Conservation (phyloP, 2,113 vertebrate species). For the Rhinopomastus cyanomelas region DNA sequence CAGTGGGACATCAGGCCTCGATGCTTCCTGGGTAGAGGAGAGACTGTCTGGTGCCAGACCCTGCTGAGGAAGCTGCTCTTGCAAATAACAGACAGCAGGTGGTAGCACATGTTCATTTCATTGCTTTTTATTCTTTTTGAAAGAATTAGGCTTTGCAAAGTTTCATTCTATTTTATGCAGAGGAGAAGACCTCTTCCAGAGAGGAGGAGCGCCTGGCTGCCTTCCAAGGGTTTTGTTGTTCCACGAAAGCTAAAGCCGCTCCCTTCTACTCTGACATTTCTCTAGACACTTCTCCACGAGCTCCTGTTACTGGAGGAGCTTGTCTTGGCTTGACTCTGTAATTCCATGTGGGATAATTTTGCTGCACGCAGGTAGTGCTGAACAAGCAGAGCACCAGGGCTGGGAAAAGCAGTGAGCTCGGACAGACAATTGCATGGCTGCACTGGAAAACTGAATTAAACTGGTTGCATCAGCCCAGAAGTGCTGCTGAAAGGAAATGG, state of each 20-base stretch:
- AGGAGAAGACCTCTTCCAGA: neutral
- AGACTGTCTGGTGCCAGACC: fast-evolving
- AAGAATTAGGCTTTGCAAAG: neutral
- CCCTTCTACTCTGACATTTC: neutral
- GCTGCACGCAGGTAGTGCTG: neutral
- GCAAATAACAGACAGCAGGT: constrained; percentile 38
- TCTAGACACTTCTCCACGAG: neutral
- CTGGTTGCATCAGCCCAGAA: neutral
- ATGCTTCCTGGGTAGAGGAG: neutral
- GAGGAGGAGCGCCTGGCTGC: neutral
- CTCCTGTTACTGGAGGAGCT: neutral
- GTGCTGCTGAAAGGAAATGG: neutral
- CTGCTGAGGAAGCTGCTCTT: constrained; percentile 1
- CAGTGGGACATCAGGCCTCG: fast-evolving
- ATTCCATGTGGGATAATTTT: neutral
- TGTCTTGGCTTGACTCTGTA: neutral
- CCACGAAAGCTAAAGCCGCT: neutral
- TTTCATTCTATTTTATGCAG: neutral
- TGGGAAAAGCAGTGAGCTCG: neutral
- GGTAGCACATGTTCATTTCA: constrained; percentile 52
- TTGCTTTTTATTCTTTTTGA: neutral
- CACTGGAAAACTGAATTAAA: neutral
- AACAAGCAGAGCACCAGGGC: neutral
- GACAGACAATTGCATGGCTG: neutral
- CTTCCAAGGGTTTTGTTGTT: neutral